These are phyloP conservation scores for Mythimna albipuncta DNA, from an alignment of 2,888 invertebrate genomes.

Conservation along the genomic window DNA sequence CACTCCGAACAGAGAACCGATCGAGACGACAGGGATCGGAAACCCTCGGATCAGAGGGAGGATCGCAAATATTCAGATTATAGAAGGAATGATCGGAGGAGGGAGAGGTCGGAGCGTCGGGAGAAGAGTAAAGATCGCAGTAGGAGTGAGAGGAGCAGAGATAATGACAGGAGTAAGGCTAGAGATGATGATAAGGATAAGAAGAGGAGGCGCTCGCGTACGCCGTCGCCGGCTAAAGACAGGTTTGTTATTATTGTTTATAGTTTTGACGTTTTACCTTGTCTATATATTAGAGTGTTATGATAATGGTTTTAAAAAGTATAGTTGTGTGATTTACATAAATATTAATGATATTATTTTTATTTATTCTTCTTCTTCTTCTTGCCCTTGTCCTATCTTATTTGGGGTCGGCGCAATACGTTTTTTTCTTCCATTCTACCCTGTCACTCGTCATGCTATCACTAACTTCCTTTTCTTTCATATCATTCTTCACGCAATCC, in stretches of 20 bases:
- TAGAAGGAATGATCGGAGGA: slow-evolving; percentile 54
- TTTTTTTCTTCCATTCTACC: no score
- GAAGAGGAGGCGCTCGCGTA: slow-evolving; percentile 74
- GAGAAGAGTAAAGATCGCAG: slow-evolving; percentile 58
- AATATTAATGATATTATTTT: no score
- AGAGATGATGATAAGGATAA: slow-evolving; percentile 63
- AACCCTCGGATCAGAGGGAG: slow-evolving; percentile 42
- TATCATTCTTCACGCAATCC: no score
- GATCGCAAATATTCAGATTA: slow-evolving; percentile 40
- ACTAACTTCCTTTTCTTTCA: no score
- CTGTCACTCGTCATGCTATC: no score
- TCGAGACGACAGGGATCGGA: slow-evolving; percentile 20
- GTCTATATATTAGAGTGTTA: no score
- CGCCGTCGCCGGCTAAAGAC: slow-evolving; percentile 74
- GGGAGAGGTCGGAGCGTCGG: slow-evolving; percentile 55
- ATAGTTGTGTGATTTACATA: no score
- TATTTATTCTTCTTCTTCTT: no score
- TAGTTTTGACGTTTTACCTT: no score
- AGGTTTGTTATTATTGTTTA: slow-evolving; percentile 48
- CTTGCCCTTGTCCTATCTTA: no score
- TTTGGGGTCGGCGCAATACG: no score
- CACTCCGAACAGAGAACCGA: slow-evolving; percentile 19
- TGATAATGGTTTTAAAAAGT: no score
- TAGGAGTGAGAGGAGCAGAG: slow-evolving; percentile 55
- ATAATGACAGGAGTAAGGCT: slow-evolving; percentile 52